Evolutionary conservation across 2,113 vertebrate species (phyloP), one percentile per base, ranked within the genome.

Genomic region (Tychaedon coryphoeus): DNA sequence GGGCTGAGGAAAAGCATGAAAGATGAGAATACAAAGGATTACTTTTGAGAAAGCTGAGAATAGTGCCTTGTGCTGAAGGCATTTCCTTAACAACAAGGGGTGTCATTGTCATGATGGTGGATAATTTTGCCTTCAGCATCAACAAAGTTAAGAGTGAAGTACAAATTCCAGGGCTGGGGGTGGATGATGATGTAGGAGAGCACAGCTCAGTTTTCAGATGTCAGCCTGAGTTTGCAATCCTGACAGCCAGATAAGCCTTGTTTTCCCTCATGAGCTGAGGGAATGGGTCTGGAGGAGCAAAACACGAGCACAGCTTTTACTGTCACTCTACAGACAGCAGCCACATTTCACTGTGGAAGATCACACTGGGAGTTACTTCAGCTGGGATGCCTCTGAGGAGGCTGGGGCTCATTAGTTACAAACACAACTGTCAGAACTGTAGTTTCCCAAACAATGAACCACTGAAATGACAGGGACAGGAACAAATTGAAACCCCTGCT

Each of bases 91-190:
- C 71, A 85, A 60, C 88, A 91, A 45, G 0, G 20, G 10, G 48
- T 56, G 73, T 71, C 87, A 77, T 79, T 92, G 73, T 70, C 67
- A 67, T 40, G 53, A 81, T 2, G 2, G 38, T 42, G 81, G 34
- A 20, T 89, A 58, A 71, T 93, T 95, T 89, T 79, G 80, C 94
- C 91, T 96, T 75, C 58, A 92, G 94, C 91, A 95, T 75, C 94
- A 92, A 94, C 88, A 92, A 56, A 93, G 40, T 80, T 71, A 54
- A 72, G 66, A 83, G 75, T 2, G 5, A 88, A 77, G 53, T 23
- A 95, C 57, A 74, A 87, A 93, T 91, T 91, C 93, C 85, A 78
- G 4, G 5, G 20, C 38, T 29, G 48, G 58, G 83, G 91, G 76
- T 57, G 60, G 87, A 54, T 83, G 69, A 66, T 8, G 86, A 50